Conservation (phyloP, 2,113 vertebrate species). For the Lampris megalopsis region DNA sequence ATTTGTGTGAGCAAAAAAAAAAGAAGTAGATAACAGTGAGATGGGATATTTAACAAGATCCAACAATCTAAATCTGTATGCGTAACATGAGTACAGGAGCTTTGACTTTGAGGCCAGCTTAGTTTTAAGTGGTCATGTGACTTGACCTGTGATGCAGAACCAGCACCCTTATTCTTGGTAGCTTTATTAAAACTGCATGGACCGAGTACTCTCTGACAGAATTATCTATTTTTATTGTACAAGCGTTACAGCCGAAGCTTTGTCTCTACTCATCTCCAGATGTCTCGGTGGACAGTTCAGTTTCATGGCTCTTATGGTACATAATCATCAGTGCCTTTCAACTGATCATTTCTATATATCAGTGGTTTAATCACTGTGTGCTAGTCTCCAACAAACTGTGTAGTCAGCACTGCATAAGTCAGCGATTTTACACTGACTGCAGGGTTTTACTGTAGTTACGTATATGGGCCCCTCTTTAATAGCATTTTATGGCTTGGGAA, state of each 20-base stretch:
- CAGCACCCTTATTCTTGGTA: conserved; percentile 29
- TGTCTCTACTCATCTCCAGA: conserved; percentile 41
- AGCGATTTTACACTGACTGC: conserved; percentile 18
- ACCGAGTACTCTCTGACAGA: conserved; percentile 28
- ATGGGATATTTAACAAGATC: conserved; percentile 36
- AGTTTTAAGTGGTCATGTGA: conserved; percentile 18
- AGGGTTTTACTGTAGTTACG: conserved; percentile 37
- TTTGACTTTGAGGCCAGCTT: conserved; percentile 4
- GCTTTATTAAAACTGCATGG: conserved; percentile 24
- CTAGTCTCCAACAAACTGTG: conserved; percentile 27
- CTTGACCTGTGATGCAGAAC: conserved; percentile 23
- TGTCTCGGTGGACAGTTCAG: conserved; percentile 41
- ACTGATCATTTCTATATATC: conserved; percentile 37
- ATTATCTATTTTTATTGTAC: conserved; percentile 47
- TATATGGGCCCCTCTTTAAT: conserved; percentile 16
- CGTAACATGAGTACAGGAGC: neutral
- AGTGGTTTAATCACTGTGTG: conserved; percentile 41
- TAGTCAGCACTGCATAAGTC: conserved; percentile 27
- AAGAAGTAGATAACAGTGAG: conserved; percentile 38
- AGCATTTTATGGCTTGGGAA: conserved; percentile 1
- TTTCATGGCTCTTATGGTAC: conserved; percentile 15
- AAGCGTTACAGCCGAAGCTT: conserved; percentile 59
- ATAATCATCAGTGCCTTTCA: conserved; percentile 38
- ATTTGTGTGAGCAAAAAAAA: conserved; percentile 4
- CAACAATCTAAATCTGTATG: conserved; percentile 33